Evolutionary conservation across 2,113 vertebrate species (phyloP), one percentile per base, ranked within the genome.

Genomic region (Neogale vison): DNA sequence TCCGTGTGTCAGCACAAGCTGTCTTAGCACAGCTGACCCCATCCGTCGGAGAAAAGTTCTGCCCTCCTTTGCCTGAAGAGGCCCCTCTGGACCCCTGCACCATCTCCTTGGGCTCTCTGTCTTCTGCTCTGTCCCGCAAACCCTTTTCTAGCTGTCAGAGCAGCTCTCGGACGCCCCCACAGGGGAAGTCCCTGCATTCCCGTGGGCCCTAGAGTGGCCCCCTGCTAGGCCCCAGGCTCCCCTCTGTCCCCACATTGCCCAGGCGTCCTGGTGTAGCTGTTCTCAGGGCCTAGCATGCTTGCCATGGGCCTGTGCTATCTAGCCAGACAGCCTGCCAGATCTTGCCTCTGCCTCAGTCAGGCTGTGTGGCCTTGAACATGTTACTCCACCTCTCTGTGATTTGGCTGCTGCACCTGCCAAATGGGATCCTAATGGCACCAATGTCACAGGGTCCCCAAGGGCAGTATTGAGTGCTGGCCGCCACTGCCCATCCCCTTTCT

Each of bases 231-330:
- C 11, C 77, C 26, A 4, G n/a, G n/a, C 5, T 55, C 31, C 77
- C 69, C 15, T 52, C 52, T 18, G 50, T 18, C 47, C 65, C 80
- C 4, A 65, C 63, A 11, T 71, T 29, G 3, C 15, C 36, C 55
- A 36, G 13, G 50, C 10, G 4, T 31, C 50, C 3, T 0, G 11
- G 36, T 59, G 20, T 15, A 29, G 20, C 26, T 21, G 52, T 39
- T n/a, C 36, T 0, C 36, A 34, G 4, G 45, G 36, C 0, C 0
- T 6, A 39, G 50, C 6, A 36, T 4, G 42, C 67, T 34, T 29
- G 36, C 42, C 12, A 0, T 2, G 26, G 12, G 21, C 31, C 1
- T 4, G 36, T 1, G 12, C 52, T 59, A 63, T 83, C 47, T 50
- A 24, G 52, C 13, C 36, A 42, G 21, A 17, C 26, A 26, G 20